phyloP scores from a whole-genome alignment of 1,140 invertebrate genomes.

The Caligus rogercresseyi region DNA sequence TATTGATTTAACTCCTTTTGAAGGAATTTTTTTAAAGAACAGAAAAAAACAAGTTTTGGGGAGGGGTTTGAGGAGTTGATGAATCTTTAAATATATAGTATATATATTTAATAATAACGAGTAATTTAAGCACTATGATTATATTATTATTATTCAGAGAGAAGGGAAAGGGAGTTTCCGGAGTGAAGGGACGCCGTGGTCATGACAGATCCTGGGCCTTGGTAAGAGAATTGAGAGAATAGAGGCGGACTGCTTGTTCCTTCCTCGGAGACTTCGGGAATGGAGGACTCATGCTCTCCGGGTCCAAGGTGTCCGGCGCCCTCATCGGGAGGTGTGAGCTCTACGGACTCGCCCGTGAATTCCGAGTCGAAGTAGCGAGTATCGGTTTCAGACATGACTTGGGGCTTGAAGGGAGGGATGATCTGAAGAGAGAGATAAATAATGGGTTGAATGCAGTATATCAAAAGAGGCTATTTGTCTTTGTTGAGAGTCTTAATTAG shows the following conservation, averaged over 20 bases:
- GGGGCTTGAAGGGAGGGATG: conserved; percentile 78
- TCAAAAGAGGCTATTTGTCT: neutral
- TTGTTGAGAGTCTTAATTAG: neutral
- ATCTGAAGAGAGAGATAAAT: conserved; percentile 35
- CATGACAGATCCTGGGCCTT: conserved; percentile 7
- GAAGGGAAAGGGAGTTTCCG: conserved; percentile 7
- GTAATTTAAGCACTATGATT: no score
- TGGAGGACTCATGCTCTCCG: neutral
- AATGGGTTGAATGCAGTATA: neutral
- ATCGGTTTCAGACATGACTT: conserved; percentile 86
- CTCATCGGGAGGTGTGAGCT: conserved; percentile 77
- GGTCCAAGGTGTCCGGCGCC: conserved; percentile 21
- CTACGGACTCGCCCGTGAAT: conserved; percentile 92
- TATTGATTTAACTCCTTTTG: neutral
- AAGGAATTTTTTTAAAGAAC: no score
- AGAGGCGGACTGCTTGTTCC: neutral
- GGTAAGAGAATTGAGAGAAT: conserved; percentile 15
- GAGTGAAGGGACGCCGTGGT: conserved; percentile 10
- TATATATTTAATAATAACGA: neutral
- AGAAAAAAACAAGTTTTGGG: neutral
- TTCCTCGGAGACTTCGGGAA: conserved; percentile 2
- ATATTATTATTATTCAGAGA: conserved; percentile 14
- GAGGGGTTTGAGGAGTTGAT: no score
- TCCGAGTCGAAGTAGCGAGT: conserved; percentile 93
- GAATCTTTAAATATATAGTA: no score